Evolutionary conservation across 2,113 vertebrate genomes (phyloP), one percentile per base, ranked within the genome.

Genomic region (Otus sunia): DNA sequence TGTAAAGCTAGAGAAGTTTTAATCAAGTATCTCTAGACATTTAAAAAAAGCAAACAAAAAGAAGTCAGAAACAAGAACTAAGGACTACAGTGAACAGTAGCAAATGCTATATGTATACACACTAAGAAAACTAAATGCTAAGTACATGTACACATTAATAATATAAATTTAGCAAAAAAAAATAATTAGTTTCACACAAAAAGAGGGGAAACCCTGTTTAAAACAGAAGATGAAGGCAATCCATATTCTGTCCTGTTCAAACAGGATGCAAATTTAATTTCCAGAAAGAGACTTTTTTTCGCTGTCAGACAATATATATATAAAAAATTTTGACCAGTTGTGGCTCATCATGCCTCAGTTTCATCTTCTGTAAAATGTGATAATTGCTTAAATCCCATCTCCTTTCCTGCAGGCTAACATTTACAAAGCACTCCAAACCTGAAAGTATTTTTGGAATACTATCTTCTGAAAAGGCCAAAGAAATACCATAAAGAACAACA

Each of bases 201-300:
- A 47, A 26, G 47, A 36, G 5, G 13, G 6, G 2, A 14, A 15
- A 20, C 55, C 1, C 2, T 56, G 9, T 60, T 55, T 86, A 43
- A 74, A 73, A 71, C 1, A 55, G 11, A 12, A 90, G 4, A 37
- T 3, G 2, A 62, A 76, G 4, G 4, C 30, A 77, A 85, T 60
- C 18, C 37, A 8, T 37, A 43, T 52, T 76, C 69, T 68, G 9
- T 59, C 19, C 22, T 14, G 4, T 12, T 50, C 20, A 78, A 85
- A 53, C 13, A 79, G 2, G 15, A 55, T n/a, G 6, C 5, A 79
- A 67, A 58, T 55, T 81, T 73, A 45, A 22, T 60, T 75, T 56
- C 45, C 23, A 87, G 25, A 47, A 30, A 64, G 12, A 25, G 0
- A 74, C 0, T 0, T 36, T 45, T 45, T 10, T 52, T 20, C 50